Evolutionary conservation across 2,113 vertebrate genomes (phyloP).

Genomic region (Epinephelus lanceolatus): DNA sequence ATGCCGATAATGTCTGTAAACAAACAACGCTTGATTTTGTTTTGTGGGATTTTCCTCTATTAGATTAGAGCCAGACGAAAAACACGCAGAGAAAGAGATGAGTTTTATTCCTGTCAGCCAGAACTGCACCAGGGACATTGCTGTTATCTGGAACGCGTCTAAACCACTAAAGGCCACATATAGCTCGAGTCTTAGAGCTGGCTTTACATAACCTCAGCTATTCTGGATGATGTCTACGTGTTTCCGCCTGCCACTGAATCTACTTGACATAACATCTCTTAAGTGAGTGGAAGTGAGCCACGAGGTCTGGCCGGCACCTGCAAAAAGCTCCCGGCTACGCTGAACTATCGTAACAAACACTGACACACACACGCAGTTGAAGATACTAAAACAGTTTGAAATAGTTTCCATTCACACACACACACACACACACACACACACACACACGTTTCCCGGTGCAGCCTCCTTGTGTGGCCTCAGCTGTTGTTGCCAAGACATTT

Average conservation of each 20-base stretch:
- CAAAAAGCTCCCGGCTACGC: neutral
- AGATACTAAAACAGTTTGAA: no score
- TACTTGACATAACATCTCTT: neutral
- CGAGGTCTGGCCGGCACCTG: no score
- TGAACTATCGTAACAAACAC: no score
- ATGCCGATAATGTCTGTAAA: neutral
- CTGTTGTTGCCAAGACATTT: constrained; percentile 14
- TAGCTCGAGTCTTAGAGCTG: neutral
- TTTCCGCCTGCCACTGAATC: neutral
- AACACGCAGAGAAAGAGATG: neutral
- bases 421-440: neutral
- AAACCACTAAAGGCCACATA: neutral
- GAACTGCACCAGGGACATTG: neutral
- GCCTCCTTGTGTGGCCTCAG: constrained; percentile 45
- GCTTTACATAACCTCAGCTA: neutral
- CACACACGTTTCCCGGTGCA: neutral
- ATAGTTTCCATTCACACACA: neutral
- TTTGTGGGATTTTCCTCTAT: neutral
- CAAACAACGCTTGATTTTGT: no score
- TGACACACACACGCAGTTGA: neutral
- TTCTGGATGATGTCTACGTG: neutral
- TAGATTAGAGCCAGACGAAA: neutral
- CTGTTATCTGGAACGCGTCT: neutral
- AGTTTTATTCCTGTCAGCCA: neutral
- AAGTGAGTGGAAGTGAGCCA: neutral